Evolutionary conservation across 2,113 vertebrate genomes (phyloP).

Genomic region (Anoplopoma fimbria): DNA sequence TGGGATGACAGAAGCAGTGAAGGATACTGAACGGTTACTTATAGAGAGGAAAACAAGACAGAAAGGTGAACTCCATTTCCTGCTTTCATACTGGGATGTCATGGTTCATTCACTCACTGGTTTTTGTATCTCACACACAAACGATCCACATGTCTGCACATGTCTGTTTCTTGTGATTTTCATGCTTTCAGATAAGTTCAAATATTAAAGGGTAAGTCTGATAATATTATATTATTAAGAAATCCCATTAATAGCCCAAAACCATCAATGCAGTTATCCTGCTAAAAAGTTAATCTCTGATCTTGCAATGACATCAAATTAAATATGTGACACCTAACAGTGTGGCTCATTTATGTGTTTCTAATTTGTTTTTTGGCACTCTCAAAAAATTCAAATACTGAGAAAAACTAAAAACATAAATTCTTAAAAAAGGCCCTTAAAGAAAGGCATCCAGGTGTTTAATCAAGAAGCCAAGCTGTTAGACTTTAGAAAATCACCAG

Average conservation of each 20-base stretch:
- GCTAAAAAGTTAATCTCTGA: neutral
- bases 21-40: neutral
- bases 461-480: neutral
- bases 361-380: neutral
- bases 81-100: neutral
- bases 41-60: neutral
- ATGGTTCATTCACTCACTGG: neutral
- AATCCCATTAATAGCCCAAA: neutral
- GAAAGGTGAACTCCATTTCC: constrained; percentile 2
- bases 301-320: neutral
- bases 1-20: neutral
- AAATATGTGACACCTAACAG: neutral
- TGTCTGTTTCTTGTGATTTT: neutral
- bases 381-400: neutral
- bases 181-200: neutral
- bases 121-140: neutral
- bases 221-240: neutral
- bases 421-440: neutral
- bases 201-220: neutral
- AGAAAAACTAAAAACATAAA: neutral
- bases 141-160: too few relatives aligned
- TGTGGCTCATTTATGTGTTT: neutral
- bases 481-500: neutral
- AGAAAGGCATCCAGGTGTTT: neutral
- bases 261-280: too few relatives aligned